Conservation (phyloP, 1,140 invertebrate species). For the Pomacea maculata region DNA sequence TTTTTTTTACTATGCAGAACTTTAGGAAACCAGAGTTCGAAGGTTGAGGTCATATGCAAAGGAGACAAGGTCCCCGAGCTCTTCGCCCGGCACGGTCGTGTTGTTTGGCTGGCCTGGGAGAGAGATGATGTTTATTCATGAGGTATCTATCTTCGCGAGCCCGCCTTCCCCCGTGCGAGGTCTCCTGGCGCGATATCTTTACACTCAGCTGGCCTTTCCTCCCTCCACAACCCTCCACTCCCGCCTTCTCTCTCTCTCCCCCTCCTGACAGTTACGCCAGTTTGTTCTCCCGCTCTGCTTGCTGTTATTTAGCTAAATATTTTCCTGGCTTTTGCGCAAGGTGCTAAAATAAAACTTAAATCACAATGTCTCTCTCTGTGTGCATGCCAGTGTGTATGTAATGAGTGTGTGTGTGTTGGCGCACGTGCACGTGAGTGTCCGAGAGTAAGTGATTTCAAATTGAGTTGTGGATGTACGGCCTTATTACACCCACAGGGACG, state of each 20-base stretch:
- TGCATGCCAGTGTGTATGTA: too few species aligned
- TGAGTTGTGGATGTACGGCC: too few species aligned
- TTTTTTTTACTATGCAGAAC: constrained; percentile 2
- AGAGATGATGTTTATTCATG: constrained; percentile 23
- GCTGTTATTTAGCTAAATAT: too few species aligned
- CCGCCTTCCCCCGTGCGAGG: constrained; percentile 6
- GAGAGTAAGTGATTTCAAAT: too few species aligned
- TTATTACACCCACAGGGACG: too few species aligned
- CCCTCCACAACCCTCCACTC: not conserved
- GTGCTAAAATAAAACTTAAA: too few species aligned
- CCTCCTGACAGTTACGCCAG: not conserved
- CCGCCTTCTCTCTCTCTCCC: constrained; percentile 4
- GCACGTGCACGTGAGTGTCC: too few species aligned
- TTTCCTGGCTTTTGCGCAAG: too few species aligned
- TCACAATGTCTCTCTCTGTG: too few species aligned
- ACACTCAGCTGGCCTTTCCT: not conserved
- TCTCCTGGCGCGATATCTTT: too few species aligned
- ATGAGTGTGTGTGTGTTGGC: too few species aligned
- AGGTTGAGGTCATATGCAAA: constrained; percentile 27
- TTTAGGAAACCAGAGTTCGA: constrained; percentile 8
- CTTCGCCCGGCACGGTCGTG: not conserved
- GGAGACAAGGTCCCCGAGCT: constrained; percentile 10
- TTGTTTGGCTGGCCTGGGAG: constrained; percentile 8
- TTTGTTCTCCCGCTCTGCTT: too few species aligned
- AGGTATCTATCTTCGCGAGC: constrained; percentile 20